Evolutionary conservation across 1,140 invertebrate genomes (phyloP), one percentile per base, ranked within the genome.

Genomic region (Paraescarpia echinospica): DNA sequence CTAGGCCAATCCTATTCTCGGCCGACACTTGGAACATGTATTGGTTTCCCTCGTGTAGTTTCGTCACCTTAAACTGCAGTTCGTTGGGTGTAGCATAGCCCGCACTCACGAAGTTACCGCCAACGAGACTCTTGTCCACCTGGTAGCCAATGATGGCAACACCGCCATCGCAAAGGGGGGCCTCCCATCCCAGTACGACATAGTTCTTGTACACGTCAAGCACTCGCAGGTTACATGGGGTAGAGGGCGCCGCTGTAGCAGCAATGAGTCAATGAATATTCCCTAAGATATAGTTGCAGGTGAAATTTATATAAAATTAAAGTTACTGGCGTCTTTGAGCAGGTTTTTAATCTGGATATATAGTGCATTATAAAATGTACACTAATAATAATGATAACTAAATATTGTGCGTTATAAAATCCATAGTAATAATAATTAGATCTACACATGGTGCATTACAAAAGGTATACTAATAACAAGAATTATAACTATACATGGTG

Each of bases 1-100:
- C 98, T 91, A 97, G 97, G 27, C 99, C 99, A 91, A 99, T 97
- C 92, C 98, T 98, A 96, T 99, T 99, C 92, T 99, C 98, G 92
- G 98, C 98, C 89, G 97, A 98, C 90, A 99, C 98, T 95, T 98
- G 97, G 96, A 99, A 99, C 94, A 98, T 96, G 94, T 99, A 98
- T 95, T 98, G 98, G 93, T 98, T 98, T 94, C 98, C 98, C 95
- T 98, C 98, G 95, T 98, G 98, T n/a, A 99, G 96, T 95, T 99
- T 99, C 34, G 88, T 35, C 14, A 92, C 93, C 48, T 89, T 92
- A 35, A 93, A 59, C 92, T 92, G 48, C 33, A 33, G 41, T 33
- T 59, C 48, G 18, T 6, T 77, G 89, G 34, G 33, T 34, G 92
- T 92, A 1, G 90, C 91, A 90, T 92, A 93, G 12, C 91, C 93